Evolutionary conservation across 1,140 invertebrate genomes (phyloP), one percentile per base, ranked within the genome.

Genomic region (Triops longicaudatus): DNA sequence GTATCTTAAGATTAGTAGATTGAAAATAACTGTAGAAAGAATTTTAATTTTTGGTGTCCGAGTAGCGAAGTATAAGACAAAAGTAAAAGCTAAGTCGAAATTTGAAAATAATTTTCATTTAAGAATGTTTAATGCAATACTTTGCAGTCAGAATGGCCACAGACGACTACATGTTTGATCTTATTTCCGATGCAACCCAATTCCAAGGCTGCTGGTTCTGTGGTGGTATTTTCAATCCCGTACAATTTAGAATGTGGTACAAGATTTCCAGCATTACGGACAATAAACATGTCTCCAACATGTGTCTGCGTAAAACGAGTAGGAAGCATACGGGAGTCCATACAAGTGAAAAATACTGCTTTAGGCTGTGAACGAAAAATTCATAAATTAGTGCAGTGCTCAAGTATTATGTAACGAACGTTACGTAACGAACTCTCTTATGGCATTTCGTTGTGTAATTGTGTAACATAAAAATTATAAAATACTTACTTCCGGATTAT

Each of bases 141-240:
- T 84, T 98, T 98, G 83, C 96, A 98, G 84, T 98, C 97, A 73
- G 95, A 97, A 83, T 98, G 97, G 0, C 97, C 97, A 82, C 95
- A 98, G 14, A 98, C 94, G 79, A 98, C 95, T 73, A 98, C 90
- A 83, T 98, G 94, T 76, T 91, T 88, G 73, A 98, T 95, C 81
- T 95, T 90, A 82, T 97, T 97, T n/a, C 95, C 88, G 37, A 97
- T 89, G 83, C 96, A 98, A 31, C 93, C 95, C 43, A 98, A 86
- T 86, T 98, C 96, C 79, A 98, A 84, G 10, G 95, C 96, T 14
- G 95, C 96, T 12, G 96, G 95, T 86, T 98, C 96, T 80, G 95
- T 96, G 80, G 94, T 93, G 5, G 91, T 93, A 80, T 92, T 87
- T 84, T 95, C 93, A 81, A 94, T 92, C 63, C 89, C 84, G 83